Base-by-base conservation (phyloP, 2,797 vertebrate species). In the Orestias chungarensis region DNA sequence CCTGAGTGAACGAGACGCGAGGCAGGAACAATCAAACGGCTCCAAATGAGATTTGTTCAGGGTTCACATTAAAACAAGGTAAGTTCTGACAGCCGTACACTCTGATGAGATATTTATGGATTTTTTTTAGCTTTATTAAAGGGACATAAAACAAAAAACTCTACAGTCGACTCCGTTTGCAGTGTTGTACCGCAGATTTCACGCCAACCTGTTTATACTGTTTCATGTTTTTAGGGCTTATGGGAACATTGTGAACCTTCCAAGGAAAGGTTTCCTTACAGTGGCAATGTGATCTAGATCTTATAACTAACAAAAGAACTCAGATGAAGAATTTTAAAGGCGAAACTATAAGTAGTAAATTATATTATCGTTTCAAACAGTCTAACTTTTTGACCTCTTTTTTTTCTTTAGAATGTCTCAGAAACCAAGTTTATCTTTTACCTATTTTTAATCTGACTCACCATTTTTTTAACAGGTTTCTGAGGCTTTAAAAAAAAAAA, bases 61-160 rank as follows among this genome's bases (percentile, higher is more conserved):
- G 65, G 79, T 76, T 81, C 71, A 80, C n/a, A 62, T 61, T 35
- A 69, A 79, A 62, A 2, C 2, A 47, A 75, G 68, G 85, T 85
- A 71, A 47, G 47, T 6, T 69, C 49, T 59, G 82, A 78, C 14
- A 40, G 75, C 80, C 46, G 54, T 79, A 40, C 79, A 79, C 82
- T 82, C 82, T 81, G 74, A 79, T 76, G 72, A 73, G 71, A 66
- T 68, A 50, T 82, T 70, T 2, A 68, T 75, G 59, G 68, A 54
- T 76, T 50, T 68, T 72, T 71, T 38, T 71, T 49, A 70, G 68
- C 71, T 78, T 80, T 73, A 68, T n/a, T 72, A 52, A 85, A 11
- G 65, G 66, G 66, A 74, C 68, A 83, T n/a, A n/a, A n/a, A 76
- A 57, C 29, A 9, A 78, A 87, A 61, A 25, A 23, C 49, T 47